phyloP scores from a whole-genome alignment of 2,797 vertebrate genomes.

The Catamblyrhynchus diadema region DNA sequence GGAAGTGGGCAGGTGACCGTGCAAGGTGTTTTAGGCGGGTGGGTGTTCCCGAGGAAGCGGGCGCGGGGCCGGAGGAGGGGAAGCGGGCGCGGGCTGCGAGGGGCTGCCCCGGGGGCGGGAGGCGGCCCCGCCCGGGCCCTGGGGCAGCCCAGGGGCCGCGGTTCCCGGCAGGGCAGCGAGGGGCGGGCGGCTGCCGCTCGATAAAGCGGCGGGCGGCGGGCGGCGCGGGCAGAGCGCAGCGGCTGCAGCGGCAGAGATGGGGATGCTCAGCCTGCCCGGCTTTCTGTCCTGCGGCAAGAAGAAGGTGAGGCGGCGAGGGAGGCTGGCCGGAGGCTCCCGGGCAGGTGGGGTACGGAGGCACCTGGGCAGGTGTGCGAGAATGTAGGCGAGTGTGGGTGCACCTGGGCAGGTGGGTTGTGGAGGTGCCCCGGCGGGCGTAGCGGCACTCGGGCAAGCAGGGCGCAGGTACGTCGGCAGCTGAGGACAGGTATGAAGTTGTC shows the following conservation, averaged over 20 bases:
- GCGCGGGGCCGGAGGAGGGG: not conserved
- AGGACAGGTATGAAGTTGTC: not conserved
- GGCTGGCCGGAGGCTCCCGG: not conserved
- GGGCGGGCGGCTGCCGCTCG: not conserved
- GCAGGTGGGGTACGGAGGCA: not conserved
- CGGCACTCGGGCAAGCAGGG: not conserved
- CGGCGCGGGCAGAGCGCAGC: not conserved
- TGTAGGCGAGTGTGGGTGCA: not conserved
- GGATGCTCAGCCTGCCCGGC: conserved; percentile 43
- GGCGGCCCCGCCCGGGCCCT: not conserved
- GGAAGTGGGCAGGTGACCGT: conserved; percentile 2
- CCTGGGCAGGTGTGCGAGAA: not conserved
- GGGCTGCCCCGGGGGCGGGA: not conserved
- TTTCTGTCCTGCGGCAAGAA: conserved; percentile 64
- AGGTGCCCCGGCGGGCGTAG: not conserved
- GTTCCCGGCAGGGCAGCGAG: not conserved
- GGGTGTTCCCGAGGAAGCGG: not conserved
- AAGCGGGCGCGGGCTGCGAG: not conserved
- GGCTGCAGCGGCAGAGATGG: not conserved
- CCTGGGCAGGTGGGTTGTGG: not conserved
- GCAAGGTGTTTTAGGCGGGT: not conserved
- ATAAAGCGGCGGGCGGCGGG: not conserved
- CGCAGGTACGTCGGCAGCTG: not conserved
- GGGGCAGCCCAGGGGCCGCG: not conserved
- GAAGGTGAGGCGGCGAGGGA: conserved; percentile 42